Base-by-base conservation (phyloP, 1,140 invertebrate genomes). In the Diplogasteroides magnus region DNA sequence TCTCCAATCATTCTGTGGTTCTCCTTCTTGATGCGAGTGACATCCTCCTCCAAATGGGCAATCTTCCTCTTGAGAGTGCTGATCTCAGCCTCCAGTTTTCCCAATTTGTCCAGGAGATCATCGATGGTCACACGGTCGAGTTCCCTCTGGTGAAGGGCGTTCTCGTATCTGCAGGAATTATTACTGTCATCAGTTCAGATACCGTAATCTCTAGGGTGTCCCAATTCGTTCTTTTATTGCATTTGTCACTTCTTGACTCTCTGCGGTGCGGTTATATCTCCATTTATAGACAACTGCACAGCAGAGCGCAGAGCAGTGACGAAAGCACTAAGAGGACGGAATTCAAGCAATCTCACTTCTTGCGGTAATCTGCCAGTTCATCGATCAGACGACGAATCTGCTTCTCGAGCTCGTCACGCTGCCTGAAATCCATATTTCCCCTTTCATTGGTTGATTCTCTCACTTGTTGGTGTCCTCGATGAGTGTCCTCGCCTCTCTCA, bases 71-170 rank as follows among this genome's bases (percentile, higher is more conserved):
- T 79, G 25, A 82, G 31, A n/a, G 82, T 66, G 55, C 73, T 79
- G 60, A 82, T 81, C 64, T 82, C 80, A 37, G 81, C 78, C 71
- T 82, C 80, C 31, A 83, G 57, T 25, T 82, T 77, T 61, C 72
- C 76, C 19, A 82, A 61, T 31, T 76, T 73, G 26, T 77, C 76
- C 19, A 83, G 71, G 31, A 82, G 68, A 29, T 80, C 77, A 57
- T 82, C 80, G 29, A 83, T 31, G 19, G 74, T 72, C 37, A 76
- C 66, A 19, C 80, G 71, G 61, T 82, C 74, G 19, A 32, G 63
- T 0, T 72, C 70, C 28, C 82, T 76, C 25, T 48, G 68, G 55
- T 74, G 70, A 19, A 82, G 74, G 48, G 81, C 80, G 31, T 82
- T 77, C 29, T 82, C 82, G 61, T 77, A 82, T 37, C 68, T 73